phyloP scores from a whole-genome alignment of 1,140 invertebrate species.

The Helicorthomorpha holstii region DNA sequence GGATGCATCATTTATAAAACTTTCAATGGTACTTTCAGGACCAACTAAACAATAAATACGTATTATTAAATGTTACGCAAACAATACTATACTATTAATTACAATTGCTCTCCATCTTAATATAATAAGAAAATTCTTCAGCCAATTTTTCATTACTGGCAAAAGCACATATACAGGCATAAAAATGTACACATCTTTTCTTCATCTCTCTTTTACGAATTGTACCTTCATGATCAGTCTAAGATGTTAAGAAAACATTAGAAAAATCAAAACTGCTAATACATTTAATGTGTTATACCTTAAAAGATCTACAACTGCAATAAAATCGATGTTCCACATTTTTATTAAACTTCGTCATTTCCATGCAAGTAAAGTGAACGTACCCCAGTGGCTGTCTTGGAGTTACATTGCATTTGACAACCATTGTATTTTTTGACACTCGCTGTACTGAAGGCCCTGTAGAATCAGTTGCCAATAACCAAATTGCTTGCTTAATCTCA shows the following conservation, averaged over 20 bases:
- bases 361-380: slow-evolving; percentile 48
- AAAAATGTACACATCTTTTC: slow-evolving; percentile 31
- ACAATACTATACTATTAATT: too few species aligned
- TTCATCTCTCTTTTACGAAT: slow-evolving; percentile 17
- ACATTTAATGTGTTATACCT: slow-evolving; percentile 21
- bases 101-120: slow-evolving; percentile 42
- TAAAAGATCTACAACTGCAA: slow-evolving; percentile 44
- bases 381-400: slow-evolving; percentile 53
- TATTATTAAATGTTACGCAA: too few species aligned
- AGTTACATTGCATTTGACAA: slow-evolving; percentile 51
- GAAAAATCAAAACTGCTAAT: background rate
- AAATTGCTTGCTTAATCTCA: slow-evolving; percentile 48
- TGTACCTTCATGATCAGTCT: too few species aligned
- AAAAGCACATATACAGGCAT: slow-evolving; percentile 61
- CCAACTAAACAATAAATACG: too few species aligned
- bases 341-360: slow-evolving; percentile 31
- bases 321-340: slow-evolving; percentile 40
- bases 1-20: too few species aligned
- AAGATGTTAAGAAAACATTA: background rate
- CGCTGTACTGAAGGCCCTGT: slow-evolving; percentile 52
- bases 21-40: too few species aligned
- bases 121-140: slow-evolving; percentile 48
- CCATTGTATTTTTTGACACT: slow-evolving; percentile 57
- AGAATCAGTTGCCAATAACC: slow-evolving; percentile 41
- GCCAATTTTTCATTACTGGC: slow-evolving; percentile 47